Evolutionary conservation across 2,113 vertebrate genomes (phyloP).

Genomic region (Nicator chloris): DNA sequence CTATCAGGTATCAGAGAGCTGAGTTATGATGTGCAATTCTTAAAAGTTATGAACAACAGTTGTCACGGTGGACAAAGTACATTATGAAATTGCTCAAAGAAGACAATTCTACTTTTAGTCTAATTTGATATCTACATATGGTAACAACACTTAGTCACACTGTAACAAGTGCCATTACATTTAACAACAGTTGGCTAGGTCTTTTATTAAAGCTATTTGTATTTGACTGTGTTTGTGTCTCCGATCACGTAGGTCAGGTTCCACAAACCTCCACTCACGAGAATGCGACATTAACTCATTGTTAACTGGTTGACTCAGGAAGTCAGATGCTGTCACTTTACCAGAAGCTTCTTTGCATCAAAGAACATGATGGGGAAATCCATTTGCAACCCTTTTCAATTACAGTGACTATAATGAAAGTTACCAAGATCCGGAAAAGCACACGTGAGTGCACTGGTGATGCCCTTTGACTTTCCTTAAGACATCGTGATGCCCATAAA

Average conservation of each 20-base stretch:
- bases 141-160: not conserved
- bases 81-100: not conserved
- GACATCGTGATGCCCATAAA: fast-evolving
- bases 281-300: fast-evolving
- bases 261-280: not conserved
- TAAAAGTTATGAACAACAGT: not conserved
- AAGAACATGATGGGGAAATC: not conserved
- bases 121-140: not conserved
- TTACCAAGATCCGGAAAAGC: not conserved
- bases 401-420: not conserved
- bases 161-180: not conserved
- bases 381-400: not conserved
- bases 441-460: not conserved
- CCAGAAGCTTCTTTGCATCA: not conserved
- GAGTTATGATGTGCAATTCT: not conserved
- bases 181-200: not conserved
- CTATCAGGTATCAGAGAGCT: not conserved
- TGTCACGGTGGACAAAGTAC: not conserved
- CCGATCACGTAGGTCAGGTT: not conserved
- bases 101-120: not conserved
- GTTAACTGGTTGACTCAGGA: not conserved
- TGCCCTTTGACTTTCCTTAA: not conserved
- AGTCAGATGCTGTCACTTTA: not conserved
- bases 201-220: constrained; percentile 11
- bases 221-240: not conserved